These are phyloP conservation scores for Zosterops japonicus DNA, from an alignment of 2,113 vertebrate genomes.

Conservation along the genomic window DNA sequence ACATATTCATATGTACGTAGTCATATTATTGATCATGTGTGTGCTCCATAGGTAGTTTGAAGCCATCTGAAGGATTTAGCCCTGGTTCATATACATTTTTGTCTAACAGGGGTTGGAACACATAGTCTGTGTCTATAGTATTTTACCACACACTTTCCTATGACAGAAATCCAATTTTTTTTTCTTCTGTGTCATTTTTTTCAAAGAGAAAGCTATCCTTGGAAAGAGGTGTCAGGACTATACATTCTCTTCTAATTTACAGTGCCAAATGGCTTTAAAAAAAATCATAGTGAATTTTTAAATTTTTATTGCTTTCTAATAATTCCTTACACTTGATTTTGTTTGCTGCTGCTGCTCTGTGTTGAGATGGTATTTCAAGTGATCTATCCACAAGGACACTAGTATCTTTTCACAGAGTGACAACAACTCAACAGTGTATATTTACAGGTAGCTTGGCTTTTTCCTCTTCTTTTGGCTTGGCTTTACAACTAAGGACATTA, in stretches of 20 bases:
- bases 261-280: neutral
- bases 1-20: rapidly evolving
- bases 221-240: neutral
- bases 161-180: neutral
- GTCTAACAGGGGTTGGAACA: neutral
- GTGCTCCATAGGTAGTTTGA: neutral
- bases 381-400: neutral
- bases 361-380: neutral
- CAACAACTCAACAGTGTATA: neutral
- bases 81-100: neutral
- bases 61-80: neutral
- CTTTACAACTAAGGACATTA: neutral
- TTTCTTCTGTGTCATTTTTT: neutral
- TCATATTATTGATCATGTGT: neutral
- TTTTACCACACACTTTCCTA: neutral
- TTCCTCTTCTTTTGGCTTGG: neutral
- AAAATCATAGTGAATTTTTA: neutral
- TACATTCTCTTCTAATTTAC: neutral
- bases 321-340: neutral
- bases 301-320: neutral
- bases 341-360: neutral
- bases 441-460: neutral
- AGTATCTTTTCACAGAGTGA: neutral
- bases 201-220: neutral
- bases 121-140: neutral